Percentiles rank a stretch among this genome's conserved stretches.
Conservation (phyloP, 2,113 vertebrate species). For the Limnothrissa miodon region DNA sequence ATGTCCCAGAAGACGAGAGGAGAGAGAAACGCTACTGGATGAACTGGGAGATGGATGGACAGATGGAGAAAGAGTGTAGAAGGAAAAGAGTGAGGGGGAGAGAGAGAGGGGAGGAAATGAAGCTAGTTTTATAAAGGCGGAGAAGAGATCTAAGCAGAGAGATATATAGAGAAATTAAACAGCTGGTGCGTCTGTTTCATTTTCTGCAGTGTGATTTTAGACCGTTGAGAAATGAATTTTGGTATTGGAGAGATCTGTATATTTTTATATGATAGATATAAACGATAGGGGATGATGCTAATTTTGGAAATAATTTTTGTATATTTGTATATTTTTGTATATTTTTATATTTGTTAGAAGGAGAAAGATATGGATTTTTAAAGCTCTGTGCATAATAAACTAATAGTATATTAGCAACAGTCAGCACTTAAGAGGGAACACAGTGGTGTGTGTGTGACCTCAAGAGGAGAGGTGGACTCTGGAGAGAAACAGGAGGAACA, state of each 20-base stretch:
- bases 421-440: constrained; percentile 49
- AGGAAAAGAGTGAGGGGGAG: constrained; percentile 20
- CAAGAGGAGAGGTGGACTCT: not conserved
- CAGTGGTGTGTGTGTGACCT: not conserved
- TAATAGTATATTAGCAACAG: constrained; percentile 52
- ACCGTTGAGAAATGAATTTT: constrained; percentile 60
- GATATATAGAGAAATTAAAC: constrained; percentile 46
- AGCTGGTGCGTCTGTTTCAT: constrained; percentile 12
- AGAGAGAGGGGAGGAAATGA: constrained; percentile 56
- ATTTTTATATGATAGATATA: constrained; percentile 75
- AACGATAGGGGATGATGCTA: constrained; percentile 64
- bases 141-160: constrained; percentile 60
- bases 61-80: not conserved
- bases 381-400: constrained; percentile 15
- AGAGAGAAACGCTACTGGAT: constrained; percentile 7
- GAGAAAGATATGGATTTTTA: constrained; percentile 15
- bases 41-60: not conserved
- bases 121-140: constrained; percentile 25
- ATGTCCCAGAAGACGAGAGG: constrained; percentile 50
- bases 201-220: constrained; percentile 62
- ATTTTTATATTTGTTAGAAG: constrained; percentile 21
- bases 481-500: not conserved
- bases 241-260: constrained; percentile 77
- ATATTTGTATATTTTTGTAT: constrained; percentile 71
- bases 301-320: constrained; percentile 74